Evolutionary conservation across 2,888 invertebrate genomes (phyloP).

Genomic region (Drosophila cracens): DNA sequence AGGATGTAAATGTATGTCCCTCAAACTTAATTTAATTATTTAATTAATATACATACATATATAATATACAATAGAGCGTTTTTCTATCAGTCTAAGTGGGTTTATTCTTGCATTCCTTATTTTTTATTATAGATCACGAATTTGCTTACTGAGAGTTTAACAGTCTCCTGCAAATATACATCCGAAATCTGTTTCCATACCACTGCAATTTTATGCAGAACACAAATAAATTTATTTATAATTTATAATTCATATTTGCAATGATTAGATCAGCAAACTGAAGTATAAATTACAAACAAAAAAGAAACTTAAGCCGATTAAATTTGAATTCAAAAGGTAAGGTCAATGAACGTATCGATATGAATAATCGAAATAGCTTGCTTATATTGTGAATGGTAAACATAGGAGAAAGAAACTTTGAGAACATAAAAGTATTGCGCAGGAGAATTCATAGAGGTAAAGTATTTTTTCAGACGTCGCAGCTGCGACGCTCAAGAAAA

Average conservation of each 20-base stretch:
- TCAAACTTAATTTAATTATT: conserved; percentile 80
- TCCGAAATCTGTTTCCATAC: not conserved
- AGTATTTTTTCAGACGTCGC: not conserved
- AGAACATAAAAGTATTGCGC: not conserved
- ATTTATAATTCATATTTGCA: not conserved
- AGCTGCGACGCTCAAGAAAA: not conserved
- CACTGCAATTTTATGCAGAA: not conserved
- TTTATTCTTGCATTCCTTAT: not conserved
- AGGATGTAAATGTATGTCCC: conserved; percentile 82
- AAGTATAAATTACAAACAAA: not conserved
- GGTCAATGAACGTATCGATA: not conserved
- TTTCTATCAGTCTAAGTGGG: conserved; percentile 9
- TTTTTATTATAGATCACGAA: not conserved
- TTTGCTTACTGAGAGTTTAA: not conserved
- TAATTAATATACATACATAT: conserved; percentile 77
- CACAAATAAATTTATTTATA: not conserved
- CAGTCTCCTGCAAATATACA: not conserved
- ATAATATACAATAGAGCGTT: conserved; percentile 63
- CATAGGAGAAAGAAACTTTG: not conserved
- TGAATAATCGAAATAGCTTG: not conserved
- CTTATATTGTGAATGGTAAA: not conserved
- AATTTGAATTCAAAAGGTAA: not conserved
- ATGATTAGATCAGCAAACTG: not conserved
- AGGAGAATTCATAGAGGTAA: not conserved
- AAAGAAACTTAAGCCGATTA: not conserved